Evolutionary conservation across 2,113 vertebrate genomes (phyloP), one percentile per base, ranked within the genome.

Genomic region (Setophaga coronata): DNA sequence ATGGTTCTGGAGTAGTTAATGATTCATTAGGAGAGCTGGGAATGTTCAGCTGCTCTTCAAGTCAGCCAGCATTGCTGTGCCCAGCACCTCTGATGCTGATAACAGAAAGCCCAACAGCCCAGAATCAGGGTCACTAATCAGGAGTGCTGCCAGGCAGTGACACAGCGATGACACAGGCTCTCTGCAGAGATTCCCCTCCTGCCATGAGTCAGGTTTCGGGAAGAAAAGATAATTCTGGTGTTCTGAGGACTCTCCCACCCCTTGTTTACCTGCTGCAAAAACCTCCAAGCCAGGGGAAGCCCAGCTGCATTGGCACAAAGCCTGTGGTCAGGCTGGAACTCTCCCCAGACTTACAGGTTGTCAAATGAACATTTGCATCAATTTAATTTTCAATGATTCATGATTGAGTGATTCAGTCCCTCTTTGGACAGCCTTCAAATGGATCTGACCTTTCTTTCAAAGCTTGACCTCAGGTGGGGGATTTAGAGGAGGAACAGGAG

Each of bases 311-410:
- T 61, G 70, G 33, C 90, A 73, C 73, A 82, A 74, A 90, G 10
- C 60, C 82, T 19, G 28, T 51, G 73, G 79, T 73, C 62, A 0
- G 38, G 64, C 87, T 80, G 60, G 79, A 87, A 66, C 53, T 47
- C 40, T 61, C 71, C 67, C 69, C 82, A 89, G 82, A 70, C 86
- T 80, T 67, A 43, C 7, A 89, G 82, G 50, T n/a, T 91, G 86
- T 83, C 83, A 94, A 95, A 96, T 74, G 70, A 95, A 90, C 45
- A 87, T 95, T 95, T 88, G 58, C 94, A 97, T 96, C 90, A 47
- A 91, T 92, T 97, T 93, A 95, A 85, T 95, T 96, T 95, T 91
- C 88, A 82, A 18, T 96, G 96, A 97, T 78, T 97, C 97, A 96
- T 61, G 79, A 51, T 51, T 70, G 94, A 93, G 79, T 95, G 95